Base-by-base conservation (phyloP, 2,797 vertebrate species). In the Falco columbarius region DNA sequence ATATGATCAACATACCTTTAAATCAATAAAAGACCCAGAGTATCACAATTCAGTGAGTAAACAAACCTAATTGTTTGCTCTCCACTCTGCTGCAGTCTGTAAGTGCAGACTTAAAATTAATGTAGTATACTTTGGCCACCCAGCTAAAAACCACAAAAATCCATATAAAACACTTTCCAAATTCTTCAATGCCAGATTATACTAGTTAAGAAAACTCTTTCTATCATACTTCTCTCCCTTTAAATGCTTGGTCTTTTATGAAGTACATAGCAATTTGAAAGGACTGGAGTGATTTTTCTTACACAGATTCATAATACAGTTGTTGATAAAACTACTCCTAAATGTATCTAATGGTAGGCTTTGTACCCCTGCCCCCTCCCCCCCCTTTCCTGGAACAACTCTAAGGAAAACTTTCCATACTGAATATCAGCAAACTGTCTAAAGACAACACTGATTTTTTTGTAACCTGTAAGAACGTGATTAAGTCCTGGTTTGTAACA, bases 111-210 rank as follows among this genome's bases (percentile, higher is more conserved):
- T 96, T 65, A 92, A 95, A 94, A 91, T 92, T 95, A 90, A 88
- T 79, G 58, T 55, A 87, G 77, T 72, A 38, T 86, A 68, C 65
- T 89, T 95, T 88, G 86, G 86, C 86, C 89, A 93, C 72, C 68
- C 90, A 97, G 56, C 38, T 93, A 62, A 97, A 97, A 92, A 10
- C 93, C 93, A 93, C 96, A 95, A 96, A 97, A 94, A 95, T 96
- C 86, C 92, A 67, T 95, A 88, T 95, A 83, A 97, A 96, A 93
- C 72, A 95, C 81, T 62, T 90, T 95, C 79, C 86, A 96, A 83
- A 95, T 94, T 97, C 92, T 62, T 95, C 62, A 92, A 12, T 6
- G 4, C 38, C 51, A 68, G 55, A 91, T 93, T 94, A n/a, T 86
- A 61, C 62, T 75, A 66, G 51, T 91, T 67, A 81, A 91, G 84